Base-by-base conservation (phyloP, 2,797 vertebrate genomes). In the Scyliorhinus canicula region DNA sequence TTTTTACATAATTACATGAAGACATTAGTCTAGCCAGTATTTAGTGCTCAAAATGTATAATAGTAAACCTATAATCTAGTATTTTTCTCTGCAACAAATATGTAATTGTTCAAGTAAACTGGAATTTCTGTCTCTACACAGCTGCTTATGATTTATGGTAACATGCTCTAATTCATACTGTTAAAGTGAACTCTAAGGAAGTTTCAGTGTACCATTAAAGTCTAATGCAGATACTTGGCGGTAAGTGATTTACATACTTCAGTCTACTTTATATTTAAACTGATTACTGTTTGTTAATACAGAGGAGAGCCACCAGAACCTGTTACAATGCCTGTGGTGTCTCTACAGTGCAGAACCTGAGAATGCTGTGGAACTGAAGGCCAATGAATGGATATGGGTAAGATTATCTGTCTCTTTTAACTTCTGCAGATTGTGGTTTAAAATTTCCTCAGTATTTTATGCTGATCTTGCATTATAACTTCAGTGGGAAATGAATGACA, bases 321-420 rank as follows among this genome's bases (percentile, higher is more conserved):
- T 99, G 96, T 97, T 99, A 95, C 97, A 97, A 97, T 99, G 98
- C 96, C 96, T 99, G 95, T 98, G 97, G 97, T 97, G 97, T 96
- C 97, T 99, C 77, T 97, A 98, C 97, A 98, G 98, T 21, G 97
- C 98, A 95, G 96, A 97, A 95, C 98, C 99, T 95, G 97, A 96
- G 95, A 98, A 96, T 95, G 96, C 97, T 91, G 96, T 98, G 96
- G 98, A 99, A 96, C 96, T 95, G 95, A 98, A 98, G 96, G 98
- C 98, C 96, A 99, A 99, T 96, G 97, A 97, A 95, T 99, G 98
- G 99, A 97, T 98, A 97, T 96, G 95, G 97, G 99, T 99, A 98
- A 96, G 97, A 93, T 95, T 95, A 90, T 65, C 55, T 65, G 52
- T 60, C n/a, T 40, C 55, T 57, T 95, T 44, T 60, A 74, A 86